Evolutionary conservation across 2,797 vertebrate species (phyloP), one percentile per base, ranked within the genome.

Genomic region (Pyrocephalus nanus): DNA sequence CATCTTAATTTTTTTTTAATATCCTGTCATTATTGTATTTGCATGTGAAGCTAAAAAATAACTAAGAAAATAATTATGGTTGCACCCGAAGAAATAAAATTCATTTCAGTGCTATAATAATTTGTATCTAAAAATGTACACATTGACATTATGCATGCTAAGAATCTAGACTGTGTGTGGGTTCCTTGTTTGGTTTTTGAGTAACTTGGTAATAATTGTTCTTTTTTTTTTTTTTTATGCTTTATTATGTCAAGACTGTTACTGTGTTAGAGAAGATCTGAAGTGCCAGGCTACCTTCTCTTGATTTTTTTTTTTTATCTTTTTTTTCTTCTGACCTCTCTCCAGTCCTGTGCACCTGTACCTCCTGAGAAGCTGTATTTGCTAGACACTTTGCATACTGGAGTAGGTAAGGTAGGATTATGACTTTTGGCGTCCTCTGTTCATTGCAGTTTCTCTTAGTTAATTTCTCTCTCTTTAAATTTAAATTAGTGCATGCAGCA

Each of bases 321-420:
- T 22, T 23, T 51, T 69, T 43, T 20, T 30, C 10, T 71, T 1
- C 26, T 75, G 48, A 22, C 61, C 14, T 11, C 26, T 40, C 7
- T 57, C 30, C 19, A 2, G 11, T 58, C 15, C 26, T 9, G 0
- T 8, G 12, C 32, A n/a, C 2, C 2, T 0, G 0, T 62, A 30
- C 17, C 14, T 66, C 50, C 73, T 74, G 51, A 43, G 36, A 83
- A 71, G 22, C 38, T 65, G 42, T 2, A 0, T 71, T 78, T 5
- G 0, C 10, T 81, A 47, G 48, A 12, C 0, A 0, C 40, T 82
- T 69, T 29, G 11, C 9, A 4, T 17, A 6, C 47, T 57, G 38
- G 18, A 74, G 13, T 45, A 61, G 38, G 17, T 79, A 48, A 58
- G 18, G 30, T 21, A 47, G n/a, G 15, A 19, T 57, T 92, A 5